Conservation (phyloP, 2,113 vertebrate genomes). For the Psittacula cyanocephala region DNA sequence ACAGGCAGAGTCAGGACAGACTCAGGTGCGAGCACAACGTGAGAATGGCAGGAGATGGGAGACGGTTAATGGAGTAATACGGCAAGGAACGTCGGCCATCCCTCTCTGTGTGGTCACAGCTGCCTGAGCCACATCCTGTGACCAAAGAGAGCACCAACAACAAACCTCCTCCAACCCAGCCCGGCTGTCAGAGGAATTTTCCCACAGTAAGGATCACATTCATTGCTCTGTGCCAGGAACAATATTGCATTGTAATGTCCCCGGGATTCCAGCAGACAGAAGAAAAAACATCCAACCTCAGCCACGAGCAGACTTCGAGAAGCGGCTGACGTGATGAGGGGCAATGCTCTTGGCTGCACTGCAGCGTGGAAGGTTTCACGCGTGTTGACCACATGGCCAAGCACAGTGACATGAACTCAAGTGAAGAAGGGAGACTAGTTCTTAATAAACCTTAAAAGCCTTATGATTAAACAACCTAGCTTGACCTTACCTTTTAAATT, state of each 20-base stretch:
- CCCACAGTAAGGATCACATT: constrained; percentile 26
- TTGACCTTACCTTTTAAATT: background rate
- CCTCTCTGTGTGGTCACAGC: background rate
- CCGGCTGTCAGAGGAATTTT: background rate
- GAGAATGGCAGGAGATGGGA: background rate
- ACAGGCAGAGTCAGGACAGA: background rate
- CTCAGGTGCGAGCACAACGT: background rate
- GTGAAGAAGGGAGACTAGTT: background rate
- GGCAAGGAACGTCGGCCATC: background rate
- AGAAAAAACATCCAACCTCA: background rate
- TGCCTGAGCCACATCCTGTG: constrained; percentile 25
- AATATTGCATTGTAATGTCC: background rate
- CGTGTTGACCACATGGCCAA: fast-evolving
- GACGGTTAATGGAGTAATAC: background rate
- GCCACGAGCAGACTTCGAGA: background rate
- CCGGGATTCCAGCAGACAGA: background rate
- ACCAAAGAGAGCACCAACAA: background rate
- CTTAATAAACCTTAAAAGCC: background rate
- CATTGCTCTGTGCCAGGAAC: background rate
- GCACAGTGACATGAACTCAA: background rate
- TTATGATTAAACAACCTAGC: background rate
- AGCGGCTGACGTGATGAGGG: background rate
- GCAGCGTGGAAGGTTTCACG: background rate
- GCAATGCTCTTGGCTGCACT: background rate
- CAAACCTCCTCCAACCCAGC: background rate